Evolutionary conservation across 2,888 invertebrate species (phyloP), one percentile per base, ranked within the genome.

Genomic region (Tipula helvola): DNA sequence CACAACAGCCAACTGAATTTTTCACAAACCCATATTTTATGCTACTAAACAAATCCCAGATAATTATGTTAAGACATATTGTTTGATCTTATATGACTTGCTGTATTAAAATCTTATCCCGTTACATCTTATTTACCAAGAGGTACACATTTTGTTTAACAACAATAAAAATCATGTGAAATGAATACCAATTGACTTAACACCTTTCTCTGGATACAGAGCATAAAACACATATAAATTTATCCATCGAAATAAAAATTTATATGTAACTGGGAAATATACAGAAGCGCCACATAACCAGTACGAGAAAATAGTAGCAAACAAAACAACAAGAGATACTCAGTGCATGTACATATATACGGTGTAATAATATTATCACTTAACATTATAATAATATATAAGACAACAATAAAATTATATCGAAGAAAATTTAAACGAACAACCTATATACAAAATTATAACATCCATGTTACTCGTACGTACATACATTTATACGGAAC

Each of bases 351-450:
- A 28, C 18, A 57, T 57, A 57, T 57, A 57, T 57, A 57, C 18
- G 57, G 71, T 71, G 71, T 71, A 71, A 71, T 71, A 71, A 71
- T 71, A 71, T 71, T 71, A 71, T 71, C 71, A 71, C 71, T 71
- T 71, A 71, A 28, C 71, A 71, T 71, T 71, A 71, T 71, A 57
- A 28, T 1, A 28, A 57, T 57, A 57, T 18, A 57, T 57, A 71
- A 71, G 71, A 18, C 71, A 71, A 71, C 71, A 71, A 71, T 71
- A 71, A 71, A 71, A 71, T 71, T 71, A 71, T 71, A 71, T 71
- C 71, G 71, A 71, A 71, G 13, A 18, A 71, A 71, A 71, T 71
- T 71, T 71, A 28, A 71, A 71, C 7, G 71, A 71, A 71, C 71
- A 71, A 71, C 71, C 71, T 71, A 8, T 28, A 71, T 28, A 71